Base-by-base conservation (phyloP, 2,888 invertebrate genomes). In the Chrysina gloriosa region DNA sequence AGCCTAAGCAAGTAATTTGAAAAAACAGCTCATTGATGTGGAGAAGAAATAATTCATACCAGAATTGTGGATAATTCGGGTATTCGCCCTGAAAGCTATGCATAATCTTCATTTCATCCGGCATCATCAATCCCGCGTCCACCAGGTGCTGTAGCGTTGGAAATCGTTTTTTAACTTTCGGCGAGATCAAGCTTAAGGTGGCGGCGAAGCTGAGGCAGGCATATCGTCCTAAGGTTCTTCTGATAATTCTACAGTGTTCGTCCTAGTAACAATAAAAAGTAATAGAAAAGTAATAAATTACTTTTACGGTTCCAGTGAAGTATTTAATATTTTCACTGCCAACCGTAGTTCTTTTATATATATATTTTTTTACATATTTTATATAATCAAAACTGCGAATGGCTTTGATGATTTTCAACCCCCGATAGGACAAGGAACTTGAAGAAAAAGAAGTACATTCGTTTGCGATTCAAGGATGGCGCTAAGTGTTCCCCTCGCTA, bases 161-260 rank as follows among this genome's bases (percentile, higher is more conserved):
- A 80, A 95, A 95, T n/a, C 95, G 88, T 80, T 94, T 95, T 81
- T 95, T 95, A 21, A 95, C 95, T 54, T 91, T 86, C 0, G 94
- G 93, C 61, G 94, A 93, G 71, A 95, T 91, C 86, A 92, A 92
- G 27, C 91, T 89, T 72, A 95, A 86, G 63, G 94, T 93, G 87
- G 94, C 90, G 0, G 94, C 93, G 36, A 94, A 86, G 72, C 94
- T 92, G 16, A 94, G 87, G 78, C 95, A 95, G 39, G 89, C 90
- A 79, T 93, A 93, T 52, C 94, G 87, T 81, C 93, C 89, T 69
- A 93, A 90, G 1, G 93, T 93, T 34, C 93, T 88, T 54, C 93
- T 85, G 88, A 94, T 90, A 69, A 93, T 85, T 65, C 92, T 87
- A 16, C 92, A 91, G 70, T 92, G 87, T 76, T 92, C 92, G 77